Evolutionary conservation across 2,797 vertebrate genomes (phyloP), one percentile per base, ranked within the genome.

Genomic region (Apogon hyalosoma): DNA sequence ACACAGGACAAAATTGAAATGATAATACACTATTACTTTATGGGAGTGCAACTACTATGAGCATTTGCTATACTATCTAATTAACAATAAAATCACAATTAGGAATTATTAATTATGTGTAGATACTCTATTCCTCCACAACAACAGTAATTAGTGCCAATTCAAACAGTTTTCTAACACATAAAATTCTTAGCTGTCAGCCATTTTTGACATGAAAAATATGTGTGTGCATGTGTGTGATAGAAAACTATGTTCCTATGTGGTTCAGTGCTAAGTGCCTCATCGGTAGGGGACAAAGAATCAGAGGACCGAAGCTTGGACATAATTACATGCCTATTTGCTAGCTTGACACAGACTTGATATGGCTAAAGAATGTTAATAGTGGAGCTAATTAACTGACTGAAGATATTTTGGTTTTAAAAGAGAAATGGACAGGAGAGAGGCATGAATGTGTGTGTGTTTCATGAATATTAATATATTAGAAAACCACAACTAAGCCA

Each of bases 61-160:
- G 74, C 59, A 84, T 82, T 81, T 65, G 69, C 79, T 50, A 54
- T 73, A 69, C 65, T 71, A 74, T 83, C 84, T 87, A 86, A 88
- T 92, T 89, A 88, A 83, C 51, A 50, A 74, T 67, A 24, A 76
- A 77, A 90, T 84, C 75, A 86, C 87, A 64, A 89, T 87, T 81
- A 49, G 48, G 55, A 81, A 81, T 72, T 83, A 77, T 85, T 88
- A 86, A 89, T 88, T 87, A 86, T 75, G 80, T 55, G 69, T 72
- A 69, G 71, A 77, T 75, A 85, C 63, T 52, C 60, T 46, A 41
- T 73, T 74, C 49, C 62, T 88, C 89, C 84, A 88, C 83, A 85
- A 84, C 80, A 84, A n/a, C 84, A 79, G 82, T 90, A 89, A 88
- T 91, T 89, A 90, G 83, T 54, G 68, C 46, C 73, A 75, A 88